Base-by-base conservation (phyloP, 2,888 invertebrate genomes). In the Apodemia zela region DNA sequence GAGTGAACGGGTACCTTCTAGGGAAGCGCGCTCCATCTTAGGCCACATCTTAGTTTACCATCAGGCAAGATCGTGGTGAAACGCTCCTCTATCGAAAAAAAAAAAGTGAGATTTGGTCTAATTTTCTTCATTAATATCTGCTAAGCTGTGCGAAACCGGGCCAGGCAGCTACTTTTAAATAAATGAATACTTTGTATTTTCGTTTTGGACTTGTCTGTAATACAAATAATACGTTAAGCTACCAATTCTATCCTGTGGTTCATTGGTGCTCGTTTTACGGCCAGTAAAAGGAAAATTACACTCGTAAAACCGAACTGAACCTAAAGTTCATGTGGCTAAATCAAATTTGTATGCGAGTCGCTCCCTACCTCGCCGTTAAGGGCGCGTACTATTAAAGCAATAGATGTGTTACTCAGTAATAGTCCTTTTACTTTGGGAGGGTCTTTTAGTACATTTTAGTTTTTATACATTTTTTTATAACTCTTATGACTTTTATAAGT, bases 231-330 rank as follows among this genome's bases (percentile, higher is more conserved):
- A 54, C 15, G 54, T 58, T 63, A 60, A 33, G 61, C 58, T 64
- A 63, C 65, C 65, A 65, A 65, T 69, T 69, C 63, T 66, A 66
- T 66, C 66, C 67, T 38, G 63, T 65, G 51, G 60, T 54, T 62
- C 61, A 54, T 61, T 60, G 54, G 54, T 51, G 63, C 61, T 51
- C 59, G 64, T 63, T 86, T 86, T 82, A 88, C 78, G 80, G 77
- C 72, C 81, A 77, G 79, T 79, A 79, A 82, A 83, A 75, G 77
- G 73, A 73, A 78, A 82, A 86, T 85, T 85, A 81, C 85, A 78
- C 79, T 86, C 85, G 84, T 87, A 84, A 87, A 87, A 70, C 69
- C 72, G 71, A 76, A 80, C 79, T 82, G 81, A 85, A 77, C 79
- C 76, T 73, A 78, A 81, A 13, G 29, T 33, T 54, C 45, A 18